Base-by-base conservation (phyloP, 2,797 vertebrate genomes). In the Anabas testudineus region DNA sequence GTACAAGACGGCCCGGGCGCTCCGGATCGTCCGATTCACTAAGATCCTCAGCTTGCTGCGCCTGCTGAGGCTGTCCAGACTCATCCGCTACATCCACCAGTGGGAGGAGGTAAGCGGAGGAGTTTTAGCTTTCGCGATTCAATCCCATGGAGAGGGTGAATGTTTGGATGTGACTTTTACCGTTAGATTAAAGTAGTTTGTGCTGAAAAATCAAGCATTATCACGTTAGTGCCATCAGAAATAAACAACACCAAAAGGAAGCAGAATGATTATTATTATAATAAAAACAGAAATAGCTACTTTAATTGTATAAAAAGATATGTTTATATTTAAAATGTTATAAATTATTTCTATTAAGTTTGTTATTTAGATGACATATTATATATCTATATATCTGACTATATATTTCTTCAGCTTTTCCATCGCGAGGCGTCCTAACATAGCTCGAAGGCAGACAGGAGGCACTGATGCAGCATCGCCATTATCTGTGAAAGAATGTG, bases 21-120 rank as follows among this genome's bases (percentile, higher is more conserved):
- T 99, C 43, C 94, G 98, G 58, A 99, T 99, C 0, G 97, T 99
- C 14, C 96, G 98, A 49, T 99, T 99, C 92, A 99, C 97, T 2
- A 98, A 99, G 88, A 99, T 99, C 88, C 95, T 99, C 78, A 99
- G 97, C 80, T 91, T 98, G 28, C 91, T 98, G 76, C 91, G 97
- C 8, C 92, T 99, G 47, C 95, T 98, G 3, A 91, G 97, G n/a
- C 94, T 99, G 34, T 99, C 97, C 10, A 93, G 97, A 8, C 96
- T 99, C 74, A 99, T 99, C 82, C 96, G 97, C 10, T 99, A 98
- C 88, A 97, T 99, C 89, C 97, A 99, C 88, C 97, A 98, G 61
- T 99, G 97, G 97, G 97, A 98, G 80, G 97, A 99, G 96, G 97
- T 98, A 89, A 81, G 93, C 60, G 19, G 60, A 30, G 19, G 60